Percentiles rank a stretch among this genome's conserved stretches.
Conservation (phyloP, 2,113 vertebrate species). For the Anhinga rufa region DNA sequence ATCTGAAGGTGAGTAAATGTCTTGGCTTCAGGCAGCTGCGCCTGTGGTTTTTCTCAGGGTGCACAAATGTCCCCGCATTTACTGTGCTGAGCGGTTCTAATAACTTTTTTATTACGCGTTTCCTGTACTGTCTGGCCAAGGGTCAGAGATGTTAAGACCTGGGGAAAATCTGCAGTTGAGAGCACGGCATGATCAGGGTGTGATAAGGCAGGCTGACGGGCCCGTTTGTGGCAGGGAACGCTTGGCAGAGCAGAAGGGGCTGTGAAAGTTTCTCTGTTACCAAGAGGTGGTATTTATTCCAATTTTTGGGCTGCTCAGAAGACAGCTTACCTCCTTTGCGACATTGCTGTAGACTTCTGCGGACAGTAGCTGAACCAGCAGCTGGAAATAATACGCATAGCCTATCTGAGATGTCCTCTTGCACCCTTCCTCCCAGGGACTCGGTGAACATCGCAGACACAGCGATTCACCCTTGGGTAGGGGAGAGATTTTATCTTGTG, state of each 20-base stretch:
- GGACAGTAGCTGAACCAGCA: not conserved
- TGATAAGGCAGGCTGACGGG: not conserved
- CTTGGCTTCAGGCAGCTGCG: not conserved
- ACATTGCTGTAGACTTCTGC: fast-evolving
- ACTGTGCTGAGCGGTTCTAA: not conserved
- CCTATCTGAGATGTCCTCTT: not conserved
- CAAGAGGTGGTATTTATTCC: not conserved
- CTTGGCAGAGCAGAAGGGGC: not conserved
- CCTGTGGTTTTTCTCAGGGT: conserved; percentile 36
- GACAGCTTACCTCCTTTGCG: not conserved
- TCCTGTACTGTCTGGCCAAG: conserved; percentile 41
- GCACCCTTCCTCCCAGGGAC: not conserved
- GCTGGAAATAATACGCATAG: not conserved
- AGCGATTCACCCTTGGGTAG: not conserved
- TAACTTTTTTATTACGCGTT: conserved; percentile 16
- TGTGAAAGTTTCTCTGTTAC: not conserved
- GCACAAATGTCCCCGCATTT: conserved; percentile 4
- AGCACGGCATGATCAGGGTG: not conserved
- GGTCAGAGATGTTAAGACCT: conserved; percentile 41
- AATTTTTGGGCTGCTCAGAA: not conserved
- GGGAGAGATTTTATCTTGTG: not conserved
- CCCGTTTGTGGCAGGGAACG: not conserved
- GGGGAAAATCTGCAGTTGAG: not conserved
- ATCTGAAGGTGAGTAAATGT: conserved; percentile 34
- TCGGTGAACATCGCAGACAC: not conserved